Base-by-base conservation (phyloP, 2,797 vertebrate species). In the Pseudopleuronectes americanus region DNA sequence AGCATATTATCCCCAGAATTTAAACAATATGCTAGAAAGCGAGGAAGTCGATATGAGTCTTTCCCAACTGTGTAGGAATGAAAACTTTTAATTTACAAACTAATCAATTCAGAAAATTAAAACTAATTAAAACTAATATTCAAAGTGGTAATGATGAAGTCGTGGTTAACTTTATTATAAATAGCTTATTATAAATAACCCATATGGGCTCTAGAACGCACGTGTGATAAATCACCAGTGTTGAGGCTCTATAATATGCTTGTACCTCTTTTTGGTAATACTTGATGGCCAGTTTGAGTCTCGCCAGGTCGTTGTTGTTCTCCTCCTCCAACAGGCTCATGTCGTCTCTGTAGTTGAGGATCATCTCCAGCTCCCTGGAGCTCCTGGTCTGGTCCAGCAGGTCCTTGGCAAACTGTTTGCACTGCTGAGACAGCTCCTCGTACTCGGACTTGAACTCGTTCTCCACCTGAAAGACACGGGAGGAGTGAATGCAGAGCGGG, bases 381-480 rank as follows among this genome's bases (percentile, higher is more conserved):
- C 98, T 99, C 52, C 98, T 93, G 0, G 98, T 99, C 93, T 99
- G 98, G 89, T 99, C 98, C 83, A 99, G 88, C 5, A 99, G 95
- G 90, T 99, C 96, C 92, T 99, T 99, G 47, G 97, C 97, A 76
- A 99, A 99, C 78, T 97, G 96, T 85, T 98, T 99, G 80, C 98
- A 99, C 81, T 97, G 97, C 64, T 94, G 94, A 0, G 97, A 98
- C 64, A 99, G 92, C 82, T 99, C 97, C 84, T 99, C 98, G 2
- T 99, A 99, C 91, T 99, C 97, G 0, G 96, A 97, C 85, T 99
- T 99, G 87, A 99, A 99, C 86, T 99, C 98, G 12, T 99, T 99
- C 90, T 99, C 98, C 12, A 99, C 92, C 92, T 93, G 62, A 51
- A 71, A 74, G 48, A 69, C 14, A 13, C 36, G 36, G 12, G 4